Base-by-base conservation (phyloP, 2,113 vertebrate species). In the Heterochromis multidens region DNA sequence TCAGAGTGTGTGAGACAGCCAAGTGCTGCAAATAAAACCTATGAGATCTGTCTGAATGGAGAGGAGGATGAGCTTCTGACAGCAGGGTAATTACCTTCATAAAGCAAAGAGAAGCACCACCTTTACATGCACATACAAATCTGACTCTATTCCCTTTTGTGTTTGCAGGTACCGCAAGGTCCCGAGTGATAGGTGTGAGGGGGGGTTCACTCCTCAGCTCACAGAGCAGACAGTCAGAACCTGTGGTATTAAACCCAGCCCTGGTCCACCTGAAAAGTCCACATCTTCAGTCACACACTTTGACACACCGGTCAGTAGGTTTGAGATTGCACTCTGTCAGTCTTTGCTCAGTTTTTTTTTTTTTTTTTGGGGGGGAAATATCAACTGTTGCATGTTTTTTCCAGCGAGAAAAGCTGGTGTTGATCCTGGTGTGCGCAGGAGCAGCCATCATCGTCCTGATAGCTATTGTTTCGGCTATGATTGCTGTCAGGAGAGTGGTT, bases 161-260 rank as follows among this genome's bases (percentile, higher is more conserved):
- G 10, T 89, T 43, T 87, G 29, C 61, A 97, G 96, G 87, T 97
- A 97, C 84, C 95, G 96, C 3, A 97, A 95, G 86, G 92, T 97
- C 8, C 94, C 96, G 0, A 94, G 96, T 43, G 91, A 97, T 84
- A 92, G 82, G 70, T 97, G 96, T 67, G 93, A 95, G 80, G 96
- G 95, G 6, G 96, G 96, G 2, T 96, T 96, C 86, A 80, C 27
- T 13, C 95, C 96, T 62, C 91, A 87, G 62, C 91, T 77, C 10
- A 63, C 77, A 4, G 77, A 77, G 23, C 80, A 93, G 76, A 94
- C 89, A 1, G 63, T 92, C 84, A 90, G 90, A 57, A 86, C 86
- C 5, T 97, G 96, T 78, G 95, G 90, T 1, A 76, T 87, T 7
- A 91, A 93, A 61, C 56, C 94, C 40, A 94, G 82, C 35, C 82